Evolutionary conservation across 2,113 vertebrate species (phyloP), one percentile per base, ranked within the genome.

Genomic region (Acanthochromis polyacanthus): DNA sequence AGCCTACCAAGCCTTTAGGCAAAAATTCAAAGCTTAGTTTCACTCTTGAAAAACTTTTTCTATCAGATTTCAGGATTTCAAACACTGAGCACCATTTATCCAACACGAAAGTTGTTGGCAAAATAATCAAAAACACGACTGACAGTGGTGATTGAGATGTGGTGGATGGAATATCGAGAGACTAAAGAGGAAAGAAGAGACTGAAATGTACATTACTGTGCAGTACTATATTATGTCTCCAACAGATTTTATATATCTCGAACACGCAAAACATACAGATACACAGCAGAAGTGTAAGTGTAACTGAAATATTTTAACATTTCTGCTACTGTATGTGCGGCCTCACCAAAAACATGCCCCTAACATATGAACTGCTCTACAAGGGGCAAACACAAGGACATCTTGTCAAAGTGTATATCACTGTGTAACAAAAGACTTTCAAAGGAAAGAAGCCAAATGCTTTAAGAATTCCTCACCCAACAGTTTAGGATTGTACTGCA

Each of bases 71-170:
- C 30, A 30, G 30, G 30, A 30, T 6, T 30, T 30, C 30, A 30
- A 30, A 30, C 30, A 36, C 32, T 36, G 32, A 9, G 32, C 32
- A 36, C 6, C 7, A 7, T 36, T 10, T 36, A 9, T 36, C 32
- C 32, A 36, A 36, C 32, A 36, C 32, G 7, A 36, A 36, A 63
- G 60, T 69, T 75, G 55, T 53, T 71, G 64, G 80, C 55, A 77
- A 74, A 73, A 75, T 50, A 80, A 84, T 56, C 3, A 52, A n/a
- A 57, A 60, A 67, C 30, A 56, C 43, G 48, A 56, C 66, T 79
- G 65, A 61, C 15, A 50, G 57, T 19, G 20, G 1, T 63, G 43
- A 52, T 16, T 19, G 20, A 43, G 17, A 64, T 19, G 14, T 5
- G 7, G 11, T 32, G 43, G 19, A 68, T 30, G 45, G 73, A 69